Base-by-base conservation (phyloP, 2,797 vertebrate species). In the Danio choprae region DNA sequence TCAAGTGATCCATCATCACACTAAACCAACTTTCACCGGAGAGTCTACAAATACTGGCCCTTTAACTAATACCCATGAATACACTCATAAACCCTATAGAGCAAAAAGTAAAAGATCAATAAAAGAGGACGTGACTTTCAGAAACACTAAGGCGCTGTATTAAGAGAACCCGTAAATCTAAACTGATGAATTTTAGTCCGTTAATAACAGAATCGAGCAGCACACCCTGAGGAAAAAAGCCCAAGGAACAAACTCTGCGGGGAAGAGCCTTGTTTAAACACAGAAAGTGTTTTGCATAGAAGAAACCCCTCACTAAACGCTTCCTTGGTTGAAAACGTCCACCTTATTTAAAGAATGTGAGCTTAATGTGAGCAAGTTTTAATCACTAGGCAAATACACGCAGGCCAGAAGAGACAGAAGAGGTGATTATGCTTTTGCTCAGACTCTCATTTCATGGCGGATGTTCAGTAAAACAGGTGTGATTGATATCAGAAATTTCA, bases 401-500 rank as follows among this genome's bases (percentile, higher is more conserved):
- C 18, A 43, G 36, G 5, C 46, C 7, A 53, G 48, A n/a, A 1
- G 6, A 64, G 22, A 40, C 71, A 74, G 10, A 60, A 16, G 13
- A 73, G 55, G 40, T 59, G 71, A n/a, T 73, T n/a, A 15, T 58
- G 7, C 36, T 46, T n/a, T 59, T 73, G 38, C 69, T 58, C 40
- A 58, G 29, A 72, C 18, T 60, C 55, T 74, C 16, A 50, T 50
- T 62, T 74, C 56, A 60, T 11, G 41, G 22, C 20, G n/a, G 46
- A n/a, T 48, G 18, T 59, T 22, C 20, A 10, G 6, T 9, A 18
- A 74, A 43, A 36, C 22, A 60, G 56, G 36, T 18, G 56, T 59
- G 56, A 60, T 13, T 59, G 20, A 68, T 50, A 68, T 68, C 5
- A 50, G 22, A 6, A 58, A n/a, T 15, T 36, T 44, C 71, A 74